Conservation (phyloP, 2,797 vertebrate species). For the Morus bassanus region DNA sequence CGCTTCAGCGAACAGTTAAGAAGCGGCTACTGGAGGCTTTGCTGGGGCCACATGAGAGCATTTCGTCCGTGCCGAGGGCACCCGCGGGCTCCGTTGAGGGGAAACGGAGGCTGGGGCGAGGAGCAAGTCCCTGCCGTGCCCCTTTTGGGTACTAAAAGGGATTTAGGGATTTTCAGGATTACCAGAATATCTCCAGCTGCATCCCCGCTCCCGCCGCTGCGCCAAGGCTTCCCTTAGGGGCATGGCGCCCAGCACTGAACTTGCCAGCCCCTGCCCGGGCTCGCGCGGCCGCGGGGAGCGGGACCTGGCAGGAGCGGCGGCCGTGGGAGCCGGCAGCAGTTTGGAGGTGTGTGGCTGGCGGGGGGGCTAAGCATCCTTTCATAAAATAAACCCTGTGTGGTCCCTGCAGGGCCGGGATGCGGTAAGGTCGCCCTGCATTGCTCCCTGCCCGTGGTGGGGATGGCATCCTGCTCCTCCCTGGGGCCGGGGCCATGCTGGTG, state of each 20-base stretch:
- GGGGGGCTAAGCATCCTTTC: not conserved
- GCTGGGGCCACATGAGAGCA: fast-evolving
- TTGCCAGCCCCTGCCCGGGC: constrained; percentile 31
- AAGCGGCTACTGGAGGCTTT: not conserved
- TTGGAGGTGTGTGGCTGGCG: not conserved
- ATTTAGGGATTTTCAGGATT: not conserved
- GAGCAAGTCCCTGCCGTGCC: fast-evolving
- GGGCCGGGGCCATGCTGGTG: not conserved
- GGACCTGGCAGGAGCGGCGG: constrained; percentile 4
- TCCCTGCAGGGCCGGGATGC: not conserved
- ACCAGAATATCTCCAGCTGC: not conserved
- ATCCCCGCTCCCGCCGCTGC: fast-evolving
- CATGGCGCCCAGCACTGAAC: not conserved
- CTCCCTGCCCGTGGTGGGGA: not conserved
- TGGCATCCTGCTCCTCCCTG: not conserved
- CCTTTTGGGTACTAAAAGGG: not conserved
- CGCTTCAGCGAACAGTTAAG: not conserved
- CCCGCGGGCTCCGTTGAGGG: fast-evolving
- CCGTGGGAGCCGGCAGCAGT: not conserved
- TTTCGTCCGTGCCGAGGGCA: fast-evolving
- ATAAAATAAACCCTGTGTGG: constrained; percentile 10
- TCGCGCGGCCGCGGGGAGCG: not conserved
- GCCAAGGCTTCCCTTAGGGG: not conserved
- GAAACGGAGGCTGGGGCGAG: not conserved
- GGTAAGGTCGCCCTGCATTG: not conserved